Base-by-base conservation (phyloP, 2,797 vertebrate species). In the Parauchenoglanis ngamensis region DNA sequence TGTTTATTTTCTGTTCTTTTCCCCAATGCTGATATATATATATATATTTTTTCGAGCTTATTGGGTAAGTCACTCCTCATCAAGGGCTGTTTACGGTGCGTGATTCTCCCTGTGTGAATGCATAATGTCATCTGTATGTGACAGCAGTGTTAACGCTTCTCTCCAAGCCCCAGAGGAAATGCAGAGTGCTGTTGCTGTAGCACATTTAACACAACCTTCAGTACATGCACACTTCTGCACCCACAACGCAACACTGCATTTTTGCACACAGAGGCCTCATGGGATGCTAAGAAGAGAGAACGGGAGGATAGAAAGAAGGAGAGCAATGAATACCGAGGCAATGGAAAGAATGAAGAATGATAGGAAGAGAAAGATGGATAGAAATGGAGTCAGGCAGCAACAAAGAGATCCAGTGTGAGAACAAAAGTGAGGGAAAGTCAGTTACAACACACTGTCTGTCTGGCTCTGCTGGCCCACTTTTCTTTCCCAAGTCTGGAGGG, bases 131-230 rank as follows among this genome's bases (percentile, higher is more conserved):
- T 89, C 90, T 65, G 40, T 49, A 67, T 76, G 84, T 78, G 40
- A 90, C 81, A 87, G 70, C 90, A 90, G 92, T 87, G 89, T 86
- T 93, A 94, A 94, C 93, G 92, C 94, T 94, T 94, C 85, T 88
- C 84, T 88, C 57, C 23, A 15, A 67, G 81, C 65, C 63, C 52
- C 46, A 10, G n/a, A 65, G 81, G 65, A 90, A 87, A 17, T 89
- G 87, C 86, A 88, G 85, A 91, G 90, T 90, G 88, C 46, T 72
- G 83, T 21, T 67, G 23, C 89, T 86, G n/a, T 44, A 83, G 78
- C 76, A 65, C 89, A 88, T 92, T 91, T 85, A 86, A 91, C 86
- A 83, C 88, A 44, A 57, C 67, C 65, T 83, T 83, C 81, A 67
- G 46, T 52, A 57, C 35, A 21, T 80, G 86, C 75, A 90, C 85